Evolutionary conservation across 1,140 invertebrate species (phyloP).

Genomic region (Orius insidiosus): DNA sequence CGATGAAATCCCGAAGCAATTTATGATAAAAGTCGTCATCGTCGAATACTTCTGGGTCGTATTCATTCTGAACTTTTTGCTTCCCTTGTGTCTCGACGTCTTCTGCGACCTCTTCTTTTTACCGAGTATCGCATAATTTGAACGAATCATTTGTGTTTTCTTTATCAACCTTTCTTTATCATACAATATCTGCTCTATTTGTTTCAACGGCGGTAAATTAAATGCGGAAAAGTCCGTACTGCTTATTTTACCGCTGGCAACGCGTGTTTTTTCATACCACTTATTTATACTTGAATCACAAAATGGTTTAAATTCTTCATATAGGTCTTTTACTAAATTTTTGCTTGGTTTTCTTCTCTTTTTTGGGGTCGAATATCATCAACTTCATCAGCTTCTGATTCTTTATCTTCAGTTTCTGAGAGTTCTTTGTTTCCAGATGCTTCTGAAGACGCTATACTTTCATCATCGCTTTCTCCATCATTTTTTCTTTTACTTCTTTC

Average conservation of each 20-base stretch:
- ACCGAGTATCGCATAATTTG: constrained; percentile 54
- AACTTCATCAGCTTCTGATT: constrained; percentile 26
- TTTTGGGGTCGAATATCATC: constrained; percentile 28
- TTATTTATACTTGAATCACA: constrained; percentile 66
- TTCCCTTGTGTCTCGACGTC: constrained; percentile 22
- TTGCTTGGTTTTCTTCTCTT: constrained; percentile 29
- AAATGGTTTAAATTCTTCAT: constrained; percentile 47
- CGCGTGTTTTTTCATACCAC: constrained; percentile 80
- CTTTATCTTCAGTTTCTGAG: constrained; percentile 22
- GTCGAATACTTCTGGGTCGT: constrained; percentile 79
- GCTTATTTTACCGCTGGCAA: constrained; percentile 38
- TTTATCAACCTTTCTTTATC: constrained; percentile 60
- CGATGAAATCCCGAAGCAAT: constrained; percentile 76
- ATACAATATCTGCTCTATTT: constrained; percentile 68
- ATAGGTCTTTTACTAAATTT: constrained; percentile 46
- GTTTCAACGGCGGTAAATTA: constrained; percentile 60
- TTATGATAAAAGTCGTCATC: constrained; percentile 96
- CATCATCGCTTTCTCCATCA: constrained; percentile 27
- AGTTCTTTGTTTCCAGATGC: constrained; percentile 29
- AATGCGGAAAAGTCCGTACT: constrained; percentile 43
- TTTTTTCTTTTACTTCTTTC: background rate
- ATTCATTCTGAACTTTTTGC: constrained; percentile 33
- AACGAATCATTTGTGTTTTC: constrained; percentile 64
- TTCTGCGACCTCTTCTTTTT: constrained; percentile 23
- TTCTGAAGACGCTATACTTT: constrained; percentile 32